These are phyloP conservation scores for Cyanistes caeruleus DNA, from an alignment of 2,113 vertebrate genomes.

Conservation along the genomic window DNA sequence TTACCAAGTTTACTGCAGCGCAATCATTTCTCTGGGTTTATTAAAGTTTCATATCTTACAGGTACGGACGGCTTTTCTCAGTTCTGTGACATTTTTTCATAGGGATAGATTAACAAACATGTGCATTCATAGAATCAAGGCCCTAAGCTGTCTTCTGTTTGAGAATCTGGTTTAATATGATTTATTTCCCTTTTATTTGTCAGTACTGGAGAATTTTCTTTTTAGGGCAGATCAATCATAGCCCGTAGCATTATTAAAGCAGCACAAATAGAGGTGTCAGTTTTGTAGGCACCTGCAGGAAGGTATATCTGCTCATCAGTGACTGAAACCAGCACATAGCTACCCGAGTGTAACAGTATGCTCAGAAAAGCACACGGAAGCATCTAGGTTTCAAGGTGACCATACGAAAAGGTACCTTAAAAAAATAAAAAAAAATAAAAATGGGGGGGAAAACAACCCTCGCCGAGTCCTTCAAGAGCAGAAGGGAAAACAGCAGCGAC, in stretches of 20 bases:
- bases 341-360: neutral
- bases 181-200: neutral
- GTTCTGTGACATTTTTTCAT: neutral
- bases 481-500: neutral
- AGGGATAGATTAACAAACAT: neutral
- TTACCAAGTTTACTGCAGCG: neutral
- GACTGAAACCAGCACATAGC: neutral
- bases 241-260: neutral
- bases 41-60: neutral
- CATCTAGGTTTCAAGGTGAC: constrained; percentile 3
- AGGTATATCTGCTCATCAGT: neutral
- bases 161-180: neutral
- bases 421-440: neutral
- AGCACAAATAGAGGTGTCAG: neutral
- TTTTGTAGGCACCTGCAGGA: neutral
- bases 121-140: neutral
- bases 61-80: neutral
- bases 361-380: neutral
- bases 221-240: neutral
- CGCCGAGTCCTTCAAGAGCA: neutral
- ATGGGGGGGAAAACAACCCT: neutral
- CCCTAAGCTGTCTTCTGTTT: neutral
- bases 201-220: neutral
- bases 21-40: neutral
- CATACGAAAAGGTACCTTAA: neutral